phyloP scores from a whole-genome alignment of 2,113 vertebrate genomes.

The Drymodes brunneopygia region DNA sequence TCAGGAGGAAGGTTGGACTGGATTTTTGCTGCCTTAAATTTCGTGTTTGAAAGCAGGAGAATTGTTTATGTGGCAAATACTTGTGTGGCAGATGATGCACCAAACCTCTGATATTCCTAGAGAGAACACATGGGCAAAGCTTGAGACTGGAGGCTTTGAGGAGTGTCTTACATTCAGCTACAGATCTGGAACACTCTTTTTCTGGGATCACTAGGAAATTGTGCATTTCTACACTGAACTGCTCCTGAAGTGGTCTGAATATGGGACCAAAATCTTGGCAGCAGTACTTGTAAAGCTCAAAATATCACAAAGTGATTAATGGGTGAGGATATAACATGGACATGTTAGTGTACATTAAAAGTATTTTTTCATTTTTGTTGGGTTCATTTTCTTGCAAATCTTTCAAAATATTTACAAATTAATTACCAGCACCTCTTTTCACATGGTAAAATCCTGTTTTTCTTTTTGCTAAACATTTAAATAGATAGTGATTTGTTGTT shows the following conservation, averaged over 20 bases:
- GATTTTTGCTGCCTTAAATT: not conserved
- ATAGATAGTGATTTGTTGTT: not conserved
- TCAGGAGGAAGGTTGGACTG: not conserved
- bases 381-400: not conserved
- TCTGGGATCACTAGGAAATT: not conserved
- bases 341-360: not conserved
- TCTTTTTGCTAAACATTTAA: not conserved
- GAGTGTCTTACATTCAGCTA: not conserved
- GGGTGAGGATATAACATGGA: not conserved
- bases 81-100: not conserved
- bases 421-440: not conserved
- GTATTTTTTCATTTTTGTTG: not conserved
- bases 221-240: not conserved
- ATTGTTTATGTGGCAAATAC: not conserved
- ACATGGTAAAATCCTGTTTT: not conserved
- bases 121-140: not conserved
- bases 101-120: not conserved
- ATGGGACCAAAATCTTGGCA: not conserved
- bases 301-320: not conserved
- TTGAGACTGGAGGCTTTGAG: not conserved
- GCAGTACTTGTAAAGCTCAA: not conserved
- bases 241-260: not conserved
- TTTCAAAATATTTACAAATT: not conserved
- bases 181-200: not conserved
- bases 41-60: not conserved